Base-by-base conservation (phyloP, 2,888 invertebrate genomes). In the Craniophora ligustri region DNA sequence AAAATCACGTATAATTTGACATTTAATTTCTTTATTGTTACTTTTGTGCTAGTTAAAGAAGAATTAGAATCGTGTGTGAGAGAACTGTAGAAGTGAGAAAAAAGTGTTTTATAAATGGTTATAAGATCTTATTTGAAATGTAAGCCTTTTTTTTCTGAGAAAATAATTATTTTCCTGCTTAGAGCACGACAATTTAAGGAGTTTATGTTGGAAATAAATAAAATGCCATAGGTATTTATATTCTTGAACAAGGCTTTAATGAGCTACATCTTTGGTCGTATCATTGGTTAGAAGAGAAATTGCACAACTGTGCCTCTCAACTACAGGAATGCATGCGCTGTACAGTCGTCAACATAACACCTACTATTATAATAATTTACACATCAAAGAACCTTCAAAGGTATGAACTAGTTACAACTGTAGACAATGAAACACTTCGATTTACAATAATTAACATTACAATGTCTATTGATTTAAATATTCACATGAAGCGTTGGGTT, bases 231-330 rank as follows among this genome's bases (percentile, higher is more conserved):
- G 23, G 35, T 26, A n/a, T n/a, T 26, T 58, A 68, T 81, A 85
- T 54, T 72, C 39, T 86, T 84, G 85, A 92, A 92, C 91, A 91
- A 90, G 80, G 82, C 79, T 92, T 93, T 93, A 92, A 86, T 94
- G 84, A 85, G 83, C 92, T 93, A 93, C 89, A 87, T 95, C 95
- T 95, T 95, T 95, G 95, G 95, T 95, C 94, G 93, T 94, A 94
- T 95, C 95, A 95, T 95, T 95, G 95, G 95, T 94, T 94, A 89
- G 74, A 85, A 80, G 75, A 78, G 80, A 84, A 85, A 79, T 84
- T 73, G 83, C 87, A 87, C 67, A 75, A 64, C 66, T 59, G 65
- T 68, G 71, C 72, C 62, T 78, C 74, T 76, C 76, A 72, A 68
- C 67, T 65, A 76, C 76, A 86, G 87, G 86, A 89, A 88, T 89